Conservation (phyloP, 2,888 invertebrate genomes). For the Aspidiotus destructor region DNA sequence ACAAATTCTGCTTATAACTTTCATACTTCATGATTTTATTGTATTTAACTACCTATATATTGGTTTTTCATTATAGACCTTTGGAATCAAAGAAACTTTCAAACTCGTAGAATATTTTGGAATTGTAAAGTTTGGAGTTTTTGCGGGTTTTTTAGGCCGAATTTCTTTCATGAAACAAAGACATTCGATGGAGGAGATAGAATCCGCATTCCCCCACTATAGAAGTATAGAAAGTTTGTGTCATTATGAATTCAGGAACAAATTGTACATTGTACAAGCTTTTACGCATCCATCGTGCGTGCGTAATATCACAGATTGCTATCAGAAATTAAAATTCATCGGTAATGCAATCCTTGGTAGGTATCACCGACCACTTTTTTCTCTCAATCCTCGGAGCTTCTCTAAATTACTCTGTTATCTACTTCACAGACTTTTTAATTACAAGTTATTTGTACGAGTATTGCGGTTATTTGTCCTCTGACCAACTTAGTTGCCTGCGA, state of each 20-base stretch:
- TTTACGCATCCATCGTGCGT: constrained; percentile 74
- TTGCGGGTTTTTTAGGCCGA: not conserved
- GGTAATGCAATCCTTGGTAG: constrained; percentile 75
- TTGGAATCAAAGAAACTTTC: constrained; percentile 48
- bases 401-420: not conserved
- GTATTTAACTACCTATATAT: not conserved
- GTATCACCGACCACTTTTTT: constrained; percentile 10
- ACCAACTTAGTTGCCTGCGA: constrained; percentile 81
- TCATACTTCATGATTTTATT: not conserved
- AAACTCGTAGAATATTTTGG: constrained; percentile 49
- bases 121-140: constrained; percentile 42
- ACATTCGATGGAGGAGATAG: not conserved
- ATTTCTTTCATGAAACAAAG: not conserved
- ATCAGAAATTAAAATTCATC: constrained; percentile 79
- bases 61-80: constrained; percentile 41
- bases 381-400: too few relatives aligned
- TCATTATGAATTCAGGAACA: constrained; percentile 69
- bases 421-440: constrained; percentile 63
- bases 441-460: constrained; percentile 79
- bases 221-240: constrained; percentile 53
- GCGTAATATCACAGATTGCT: constrained; percentile 75
- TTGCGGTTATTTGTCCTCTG: constrained; percentile 59
- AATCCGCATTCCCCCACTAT: constrained; percentile 31
- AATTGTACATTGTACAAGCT: constrained; percentile 74
- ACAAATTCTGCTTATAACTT: too few relatives aligned